Evolutionary conservation across 2,888 invertebrate species (phyloP).

Genomic region (Acleris holmiana): DNA sequence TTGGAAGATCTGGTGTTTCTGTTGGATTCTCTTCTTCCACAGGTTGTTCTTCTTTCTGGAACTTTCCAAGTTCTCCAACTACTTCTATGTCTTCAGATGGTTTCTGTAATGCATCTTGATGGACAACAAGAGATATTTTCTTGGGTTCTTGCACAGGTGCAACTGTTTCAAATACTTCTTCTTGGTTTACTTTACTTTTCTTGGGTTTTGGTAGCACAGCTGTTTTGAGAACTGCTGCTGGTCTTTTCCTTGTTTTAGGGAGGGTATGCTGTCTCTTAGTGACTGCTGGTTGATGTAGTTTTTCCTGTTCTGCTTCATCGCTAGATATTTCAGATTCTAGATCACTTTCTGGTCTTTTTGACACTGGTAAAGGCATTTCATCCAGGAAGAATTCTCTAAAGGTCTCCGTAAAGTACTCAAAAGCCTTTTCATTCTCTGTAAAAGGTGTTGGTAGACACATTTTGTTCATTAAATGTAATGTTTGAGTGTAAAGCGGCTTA

Average conservation of each 20-base stretch:
- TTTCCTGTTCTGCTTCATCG: slow-evolving; percentile 61
- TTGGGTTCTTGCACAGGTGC: slow-evolving; percentile 66
- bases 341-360: slow-evolving; percentile 56
- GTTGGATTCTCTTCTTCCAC: slow-evolving; percentile 46
- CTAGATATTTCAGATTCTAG: slow-evolving; percentile 76
- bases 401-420: slow-evolving; percentile 64
- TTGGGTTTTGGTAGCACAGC: slow-evolving; percentile 59
- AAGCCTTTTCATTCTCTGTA: slow-evolving; percentile 69
- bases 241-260: slow-evolving; percentile 63
- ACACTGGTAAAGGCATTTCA: slow-evolving; percentile 50
- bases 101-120: slow-evolving; percentile 68
- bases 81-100: slow-evolving; percentile 64
- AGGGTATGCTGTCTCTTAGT: slow-evolving; percentile 68
- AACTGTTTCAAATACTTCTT: slow-evolving; percentile 72
- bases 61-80: slow-evolving; percentile 73
- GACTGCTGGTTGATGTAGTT: slow-evolving; percentile 52
- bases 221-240: slow-evolving; percentile 53
- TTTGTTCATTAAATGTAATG: slow-evolving; percentile 96
- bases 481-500: slow-evolving; percentile 93
- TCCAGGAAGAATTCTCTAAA: slow-evolving; percentile 62
- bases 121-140: slow-evolving; percentile 73
- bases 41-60: slow-evolving; percentile 63
- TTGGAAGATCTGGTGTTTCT: slow-evolving; percentile 58
- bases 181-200: slow-evolving; percentile 57
- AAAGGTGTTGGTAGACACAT: slow-evolving; percentile 96